phyloP scores from a whole-genome alignment of 2,888 invertebrate genomes.

The Tortricodes alternella region DNA sequence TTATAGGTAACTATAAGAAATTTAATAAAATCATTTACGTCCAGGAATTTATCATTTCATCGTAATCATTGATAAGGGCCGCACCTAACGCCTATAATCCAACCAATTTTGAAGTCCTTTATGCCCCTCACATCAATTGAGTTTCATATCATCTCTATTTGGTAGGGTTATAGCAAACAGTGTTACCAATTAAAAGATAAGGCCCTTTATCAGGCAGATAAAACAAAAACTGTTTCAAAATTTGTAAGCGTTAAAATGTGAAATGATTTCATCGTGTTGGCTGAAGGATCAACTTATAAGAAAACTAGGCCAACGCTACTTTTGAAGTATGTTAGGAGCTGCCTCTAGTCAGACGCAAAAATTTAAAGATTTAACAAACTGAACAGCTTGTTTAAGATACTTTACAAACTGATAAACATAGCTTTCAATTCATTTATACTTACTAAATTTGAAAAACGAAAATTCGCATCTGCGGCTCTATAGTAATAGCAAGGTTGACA shows the following conservation, averaged over 20 bases:
- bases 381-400: no score
- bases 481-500: no score
- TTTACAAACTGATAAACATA: no score
- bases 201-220: conserved; percentile 66
- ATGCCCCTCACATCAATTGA: conserved; percentile 4
- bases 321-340: not conserved
- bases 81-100: conserved; percentile 52
- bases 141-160: conserved; percentile 36
- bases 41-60: conserved; percentile 32
- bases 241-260: conserved; percentile 44
- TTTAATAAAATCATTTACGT: conserved; percentile 13
- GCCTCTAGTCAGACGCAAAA: not conserved
- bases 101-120: conserved; percentile 40
- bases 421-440: no score
- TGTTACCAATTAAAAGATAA: conserved; percentile 70
- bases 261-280: conserved; percentile 62
- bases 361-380: no score
- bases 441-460: no score
- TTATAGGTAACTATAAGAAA: not conserved
- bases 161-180: conserved; percentile 47
- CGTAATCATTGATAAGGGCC: conserved; percentile 58
- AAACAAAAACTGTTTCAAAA: conserved; percentile 52
- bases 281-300: conserved; percentile 52
- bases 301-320: conserved; percentile 30
- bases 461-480: no score